phyloP scores from a whole-genome alignment of 2,888 invertebrate species.

The Busseola fusca region DNA sequence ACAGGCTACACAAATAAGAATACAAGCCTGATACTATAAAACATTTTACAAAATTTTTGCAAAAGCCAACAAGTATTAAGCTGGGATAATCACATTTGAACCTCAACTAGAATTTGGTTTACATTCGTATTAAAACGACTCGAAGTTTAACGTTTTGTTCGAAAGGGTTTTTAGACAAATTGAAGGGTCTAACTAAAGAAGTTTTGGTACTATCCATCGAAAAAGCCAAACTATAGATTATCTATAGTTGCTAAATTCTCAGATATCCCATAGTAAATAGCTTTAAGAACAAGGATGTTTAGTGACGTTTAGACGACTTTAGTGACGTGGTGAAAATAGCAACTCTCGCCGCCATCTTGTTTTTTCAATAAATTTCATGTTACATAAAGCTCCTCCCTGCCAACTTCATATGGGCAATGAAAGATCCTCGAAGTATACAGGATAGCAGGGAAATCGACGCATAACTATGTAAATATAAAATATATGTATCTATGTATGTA shows the following conservation, averaged over 20 bases:
- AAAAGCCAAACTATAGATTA: neutral
- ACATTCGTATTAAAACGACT: slow-evolving; percentile 42
- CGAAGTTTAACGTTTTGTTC: slow-evolving; percentile 41
- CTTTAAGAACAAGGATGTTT: neutral
- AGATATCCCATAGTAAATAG: neutral
- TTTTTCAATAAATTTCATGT: neutral
- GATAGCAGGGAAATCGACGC: neutral
- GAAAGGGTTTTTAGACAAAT: slow-evolving; percentile 51
- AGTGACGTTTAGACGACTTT: too few species aligned
- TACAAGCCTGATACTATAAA: slow-evolving; percentile 9
- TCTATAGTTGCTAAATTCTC: neutral
- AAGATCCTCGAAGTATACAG: neutral
- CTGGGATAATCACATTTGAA: slow-evolving; percentile 39
- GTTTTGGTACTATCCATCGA: slow-evolving; percentile 24
- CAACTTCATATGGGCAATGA: neutral
- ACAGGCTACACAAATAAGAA: neutral
- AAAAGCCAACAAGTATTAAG: slow-evolving; percentile 34
- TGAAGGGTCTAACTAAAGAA: slow-evolving; percentile 49
- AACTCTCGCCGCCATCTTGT: neutral
- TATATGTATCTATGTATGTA: too few species aligned
- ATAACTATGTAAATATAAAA: too few species aligned
- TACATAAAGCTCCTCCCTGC: neutral
- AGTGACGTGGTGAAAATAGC: neutral
- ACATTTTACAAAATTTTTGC: slow-evolving; percentile 20
- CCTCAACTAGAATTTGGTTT: slow-evolving; percentile 40